Evolutionary conservation across 2,113 vertebrate genomes (phyloP).

Genomic region (Numenius arquata): DNA sequence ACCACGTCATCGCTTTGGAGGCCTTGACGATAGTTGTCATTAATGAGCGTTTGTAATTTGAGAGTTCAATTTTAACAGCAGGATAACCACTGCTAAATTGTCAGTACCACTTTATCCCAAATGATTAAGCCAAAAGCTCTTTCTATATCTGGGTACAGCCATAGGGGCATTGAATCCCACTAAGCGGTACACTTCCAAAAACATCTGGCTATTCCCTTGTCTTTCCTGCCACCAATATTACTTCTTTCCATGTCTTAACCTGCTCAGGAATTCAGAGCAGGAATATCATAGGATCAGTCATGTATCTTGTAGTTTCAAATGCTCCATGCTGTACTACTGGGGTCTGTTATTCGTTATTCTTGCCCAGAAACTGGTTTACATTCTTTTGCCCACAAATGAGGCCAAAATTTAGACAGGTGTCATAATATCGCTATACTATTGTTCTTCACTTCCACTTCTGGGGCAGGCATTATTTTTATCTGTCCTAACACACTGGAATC

Average conservation of each 20-base stretch:
- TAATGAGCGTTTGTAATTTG: background rate
- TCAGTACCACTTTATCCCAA: background rate
- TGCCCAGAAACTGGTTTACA: background rate
- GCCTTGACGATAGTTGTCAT: background rate
- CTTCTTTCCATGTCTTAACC: background rate
- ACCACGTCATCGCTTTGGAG: background rate
- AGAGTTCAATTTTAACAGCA: constrained; percentile 10
- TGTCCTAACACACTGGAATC: background rate
- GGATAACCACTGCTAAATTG: background rate
- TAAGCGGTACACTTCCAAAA: background rate
- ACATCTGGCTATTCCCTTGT: background rate
- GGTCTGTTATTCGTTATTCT: background rate
- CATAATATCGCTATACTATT: background rate
- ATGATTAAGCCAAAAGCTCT: constrained; percentile 20
- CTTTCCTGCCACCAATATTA: background rate
- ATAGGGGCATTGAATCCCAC: background rate
- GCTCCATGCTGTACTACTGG: background rate
- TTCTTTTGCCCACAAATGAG: background rate
- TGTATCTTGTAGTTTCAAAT: background rate
- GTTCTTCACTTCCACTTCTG: background rate
- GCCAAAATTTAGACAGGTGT: background rate
- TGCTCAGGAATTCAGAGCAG: background rate
- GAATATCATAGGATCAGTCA: background rate
- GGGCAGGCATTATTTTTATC: background rate
- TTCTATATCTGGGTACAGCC: background rate